phyloP scores from a whole-genome alignment of 2,113 vertebrate genomes.

The Catharus bicknelli region DNA sequence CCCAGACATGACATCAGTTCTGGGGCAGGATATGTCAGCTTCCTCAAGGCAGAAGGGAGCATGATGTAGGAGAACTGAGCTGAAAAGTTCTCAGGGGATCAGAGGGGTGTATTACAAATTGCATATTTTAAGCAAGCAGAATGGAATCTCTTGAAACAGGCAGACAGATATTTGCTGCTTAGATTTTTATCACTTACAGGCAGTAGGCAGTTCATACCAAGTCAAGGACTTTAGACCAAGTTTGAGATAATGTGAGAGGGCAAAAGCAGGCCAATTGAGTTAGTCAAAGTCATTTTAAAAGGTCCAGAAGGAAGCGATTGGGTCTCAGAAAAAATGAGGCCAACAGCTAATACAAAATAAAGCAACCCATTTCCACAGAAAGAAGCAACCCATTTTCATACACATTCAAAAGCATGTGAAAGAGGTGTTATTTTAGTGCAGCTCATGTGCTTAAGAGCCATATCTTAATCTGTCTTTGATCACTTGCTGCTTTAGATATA shows the following conservation, averaged over 20 bases:
- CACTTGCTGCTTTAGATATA: background rate
- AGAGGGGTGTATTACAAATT: background rate
- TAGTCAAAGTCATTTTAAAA: background rate
- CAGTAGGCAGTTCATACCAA: background rate
- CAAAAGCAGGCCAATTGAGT: background rate
- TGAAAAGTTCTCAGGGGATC: background rate
- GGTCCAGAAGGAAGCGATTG: background rate
- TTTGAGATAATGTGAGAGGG: background rate
- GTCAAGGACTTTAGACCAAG: background rate
- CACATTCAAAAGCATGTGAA: background rate
- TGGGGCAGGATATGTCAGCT: background rate
- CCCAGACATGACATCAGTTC: background rate
- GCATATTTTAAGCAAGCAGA: background rate
- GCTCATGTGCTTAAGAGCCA: background rate
- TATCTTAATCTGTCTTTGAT: background rate
- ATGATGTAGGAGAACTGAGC: background rate
- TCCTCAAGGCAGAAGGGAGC: background rate
- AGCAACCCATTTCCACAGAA: background rate
- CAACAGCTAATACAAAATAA: constrained; percentile 25
- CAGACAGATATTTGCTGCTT: background rate
- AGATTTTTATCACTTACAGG: background rate
- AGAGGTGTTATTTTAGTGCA: constrained; percentile 4
- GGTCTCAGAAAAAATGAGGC: background rate
- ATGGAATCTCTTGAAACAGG: background rate
- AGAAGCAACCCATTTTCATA: background rate